Evolutionary conservation across 1,140 invertebrate genomes (phyloP).

Genomic region (Drosophila eugracilis): DNA sequence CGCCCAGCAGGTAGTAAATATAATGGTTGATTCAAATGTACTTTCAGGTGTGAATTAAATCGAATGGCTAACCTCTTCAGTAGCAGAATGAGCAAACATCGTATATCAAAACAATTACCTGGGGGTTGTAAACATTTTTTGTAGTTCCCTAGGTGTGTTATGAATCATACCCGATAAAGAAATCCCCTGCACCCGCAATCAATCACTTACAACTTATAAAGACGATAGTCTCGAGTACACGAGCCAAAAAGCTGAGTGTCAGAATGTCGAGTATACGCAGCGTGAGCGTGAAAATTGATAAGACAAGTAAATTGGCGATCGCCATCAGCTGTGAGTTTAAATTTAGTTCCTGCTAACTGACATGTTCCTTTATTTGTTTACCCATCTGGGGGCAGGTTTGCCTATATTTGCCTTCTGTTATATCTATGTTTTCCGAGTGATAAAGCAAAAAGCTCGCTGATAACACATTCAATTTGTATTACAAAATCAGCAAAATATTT

Average conservation of each 20-base stretch:
- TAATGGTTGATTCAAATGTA: background rate
- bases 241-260: slow-evolving; percentile 21
- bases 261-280: slow-evolving; percentile 58
- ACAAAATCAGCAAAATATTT: slow-evolving; percentile 46
- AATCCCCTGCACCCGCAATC: background rate
- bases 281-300: slow-evolving; percentile 18
- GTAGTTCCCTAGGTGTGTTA: slow-evolving; percentile 10
- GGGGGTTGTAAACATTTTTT: background rate
- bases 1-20: background rate
- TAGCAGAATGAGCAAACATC: slow-evolving; percentile 7
- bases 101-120: slow-evolving; percentile 25
- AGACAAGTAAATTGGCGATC: background rate
- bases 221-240: slow-evolving; percentile 14
- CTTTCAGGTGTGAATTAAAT: slow-evolving; percentile 8
- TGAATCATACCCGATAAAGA: slow-evolving; percentile 38
- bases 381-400: slow-evolving; percentile 19
- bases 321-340: slow-evolving; percentile 40
- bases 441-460: slow-evolving; percentile 35
- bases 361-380: slow-evolving; percentile 27
- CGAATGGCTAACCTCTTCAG: background rate
- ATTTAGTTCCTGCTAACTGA: slow-evolving; percentile 30
- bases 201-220: slow-evolving; percentile 16
- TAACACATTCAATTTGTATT: slow-evolving; percentile 49
- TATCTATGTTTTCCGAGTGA: slow-evolving; percentile 33
- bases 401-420: slow-evolving; percentile 2